Evolutionary conservation across 2,113 vertebrate genomes (phyloP).

Genomic region (Prinia subflava): DNA sequence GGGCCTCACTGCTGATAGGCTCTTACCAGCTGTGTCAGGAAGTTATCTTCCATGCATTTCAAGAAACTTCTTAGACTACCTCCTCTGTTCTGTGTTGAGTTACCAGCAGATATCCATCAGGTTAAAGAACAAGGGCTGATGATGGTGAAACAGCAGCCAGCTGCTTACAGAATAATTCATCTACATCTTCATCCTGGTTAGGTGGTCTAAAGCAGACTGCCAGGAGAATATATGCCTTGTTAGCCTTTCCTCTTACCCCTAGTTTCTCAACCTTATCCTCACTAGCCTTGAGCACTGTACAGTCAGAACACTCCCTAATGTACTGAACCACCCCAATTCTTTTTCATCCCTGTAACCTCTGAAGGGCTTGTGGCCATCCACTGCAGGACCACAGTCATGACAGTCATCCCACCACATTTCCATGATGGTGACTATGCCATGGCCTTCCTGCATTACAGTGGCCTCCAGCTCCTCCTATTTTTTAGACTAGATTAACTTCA

Average conservation of each 20-base stretch:
- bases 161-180: neutral
- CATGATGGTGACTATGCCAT: neutral
- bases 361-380: neutral
- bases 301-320: neutral
- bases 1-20: neutral
- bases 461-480: neutral
- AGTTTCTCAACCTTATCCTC: too few relatives aligned
- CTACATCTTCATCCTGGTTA: neutral
- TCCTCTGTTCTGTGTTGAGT: neutral
- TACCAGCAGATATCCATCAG: neutral
- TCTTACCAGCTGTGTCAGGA: neutral
- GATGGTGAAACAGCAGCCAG: neutral
- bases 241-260: neutral
- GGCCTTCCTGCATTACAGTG: neutral
- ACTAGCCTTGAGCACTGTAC: neutral
- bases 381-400: neutral
- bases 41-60: neutral
- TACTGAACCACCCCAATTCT: neutral
- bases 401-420: neutral
- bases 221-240: neutral
- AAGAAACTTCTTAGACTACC: neutral
- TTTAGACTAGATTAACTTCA: neutral
- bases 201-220: neutral
- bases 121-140: neutral
- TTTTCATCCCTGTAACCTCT: neutral